Base-by-base conservation (phyloP, 2,888 invertebrate species). In the Stomorhina lunata region DNA sequence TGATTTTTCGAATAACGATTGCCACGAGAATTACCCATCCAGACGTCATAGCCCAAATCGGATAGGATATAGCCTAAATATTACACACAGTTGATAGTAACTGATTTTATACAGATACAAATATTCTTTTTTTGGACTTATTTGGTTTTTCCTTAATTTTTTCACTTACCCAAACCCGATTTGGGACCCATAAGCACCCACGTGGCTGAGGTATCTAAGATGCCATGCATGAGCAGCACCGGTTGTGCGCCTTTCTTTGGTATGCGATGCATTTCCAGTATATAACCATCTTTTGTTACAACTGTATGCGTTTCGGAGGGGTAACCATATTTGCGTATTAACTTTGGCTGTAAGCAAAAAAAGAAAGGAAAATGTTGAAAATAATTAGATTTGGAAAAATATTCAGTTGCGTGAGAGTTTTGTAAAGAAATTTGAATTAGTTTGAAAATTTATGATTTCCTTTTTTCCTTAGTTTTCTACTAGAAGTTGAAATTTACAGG, bases 231-330 rank as follows among this genome's bases (percentile, higher is more conserved):
- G 50, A 95, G 80, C 37, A 95, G 92, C 0, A 94, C 89, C 0
- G 92, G 92, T 7, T 88, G 88, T 32, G 92, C 90, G 27, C 92
- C 92, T 34, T 92, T 92, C 32, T 93, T 93, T 76, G 93, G 93
- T 80, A 97, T 95, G 68, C 97, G 93, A 88, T 97, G 96, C 90
- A 97, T 88, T 85, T 93, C 92, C 85, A 97, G 92, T 25, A 96
- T 93, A 86, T 96, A 97, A 1, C 95, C 96, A 92, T 97, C 97
- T 48, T 92, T 89, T 0, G 97, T 97, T n/a, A 92, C 92, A 6
- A 95, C 93, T 0, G 88, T 89, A 86, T 96, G 94, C 22, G 92
- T 92, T 90, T 95, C 95, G 5, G 93, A 90, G 0, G 93, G 93
- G 88, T 95, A 96, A 0, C 93, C 93, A 87, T 95, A 94, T 87